phyloP scores from a whole-genome alignment of 2,797 vertebrate species.

The Crypturellus tataupa region DNA sequence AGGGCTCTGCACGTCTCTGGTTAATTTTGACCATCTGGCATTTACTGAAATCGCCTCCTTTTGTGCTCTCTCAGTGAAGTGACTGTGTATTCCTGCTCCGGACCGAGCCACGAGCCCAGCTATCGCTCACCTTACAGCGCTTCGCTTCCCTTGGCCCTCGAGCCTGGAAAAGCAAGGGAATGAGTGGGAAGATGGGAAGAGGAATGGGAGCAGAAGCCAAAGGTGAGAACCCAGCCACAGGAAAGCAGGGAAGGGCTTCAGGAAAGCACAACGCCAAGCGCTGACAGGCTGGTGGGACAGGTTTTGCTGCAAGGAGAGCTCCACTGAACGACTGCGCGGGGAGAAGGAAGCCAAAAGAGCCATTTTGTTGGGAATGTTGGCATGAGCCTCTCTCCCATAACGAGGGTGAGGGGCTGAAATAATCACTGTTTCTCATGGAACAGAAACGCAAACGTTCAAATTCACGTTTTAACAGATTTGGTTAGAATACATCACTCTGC shows the following conservation, averaged over 20 bases:
- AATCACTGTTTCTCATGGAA: slow-evolving; percentile 27
- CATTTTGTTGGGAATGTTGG: slow-evolving; percentile 53
- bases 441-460: slow-evolving; percentile 58
- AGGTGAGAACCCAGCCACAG: neutral
- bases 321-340: neutral
- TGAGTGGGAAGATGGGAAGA: slow-evolving; percentile 30
- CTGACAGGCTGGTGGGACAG: slow-evolving; percentile 63
- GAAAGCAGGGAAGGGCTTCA: neutral
- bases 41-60: slow-evolving; percentile 41
- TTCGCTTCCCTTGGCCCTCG: neutral
- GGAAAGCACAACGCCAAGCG: slow-evolving; percentile 53
- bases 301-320: slow-evolving; percentile 33
- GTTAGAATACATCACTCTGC: slow-evolving; percentile 68
- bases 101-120: neutral
- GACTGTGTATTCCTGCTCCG: neutral
- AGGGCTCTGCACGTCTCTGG: slow-evolving; percentile 29
- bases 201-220: slow-evolving; percentile 50
- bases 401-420: slow-evolving; percentile 60
- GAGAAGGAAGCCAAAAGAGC: slow-evolving; percentile 49
- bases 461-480: slow-evolving; percentile 31
- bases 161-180: slow-evolving; percentile 5
- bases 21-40: slow-evolving; percentile 70
- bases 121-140: neutral
- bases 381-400: neutral
- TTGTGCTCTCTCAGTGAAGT: slow-evolving; percentile 9